Evolutionary conservation across 2,888 invertebrate genomes (phyloP).

Genomic region (Caenorhabditis angaria): DNA sequence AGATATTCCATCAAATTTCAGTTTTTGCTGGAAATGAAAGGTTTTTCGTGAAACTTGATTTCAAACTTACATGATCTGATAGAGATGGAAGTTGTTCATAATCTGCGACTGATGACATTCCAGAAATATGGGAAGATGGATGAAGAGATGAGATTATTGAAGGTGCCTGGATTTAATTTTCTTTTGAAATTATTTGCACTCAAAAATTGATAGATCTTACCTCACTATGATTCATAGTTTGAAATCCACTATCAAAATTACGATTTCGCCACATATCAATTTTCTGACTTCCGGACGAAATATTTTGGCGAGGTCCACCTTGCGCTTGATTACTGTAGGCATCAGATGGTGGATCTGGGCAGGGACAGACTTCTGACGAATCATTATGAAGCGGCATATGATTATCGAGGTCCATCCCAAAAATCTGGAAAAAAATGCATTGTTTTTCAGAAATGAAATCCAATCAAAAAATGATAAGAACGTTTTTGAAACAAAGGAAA

Average conservation of each 20-base stretch:
- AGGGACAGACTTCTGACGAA: conserved; percentile 22
- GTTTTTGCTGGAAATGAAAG: conserved; percentile 40
- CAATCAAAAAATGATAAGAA: not conserved
- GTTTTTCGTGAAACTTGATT: not conserved
- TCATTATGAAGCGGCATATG: conserved; percentile 37
- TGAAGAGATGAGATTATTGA: conserved; percentile 60
- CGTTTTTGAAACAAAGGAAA: conserved; percentile 6
- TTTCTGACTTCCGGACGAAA: conserved; percentile 32
- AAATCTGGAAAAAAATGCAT: conserved; percentile 13
- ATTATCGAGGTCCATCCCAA: conserved; percentile 46
- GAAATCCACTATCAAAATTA: conserved; percentile 66
- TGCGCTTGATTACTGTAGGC: not conserved
- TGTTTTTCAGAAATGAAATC: not conserved
- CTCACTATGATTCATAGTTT: conserved; percentile 66
- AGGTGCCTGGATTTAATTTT: conserved; percentile 47
- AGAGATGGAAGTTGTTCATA: conserved; percentile 39
- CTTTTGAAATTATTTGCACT: conserved; percentile 19
- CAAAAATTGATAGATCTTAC: conserved; percentile 34
- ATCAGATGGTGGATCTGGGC: not conserved
- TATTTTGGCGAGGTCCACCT: not conserved
- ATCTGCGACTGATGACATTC: conserved; percentile 53
- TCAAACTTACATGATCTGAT: conserved; percentile 37
- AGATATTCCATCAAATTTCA: conserved; percentile 50
- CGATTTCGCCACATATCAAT: conserved; percentile 56
- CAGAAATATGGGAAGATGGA: conserved; percentile 59